Percentiles rank a stretch among this genome's conserved stretches.
Evolutionary conservation across 2,113 vertebrate genomes (phyloP).

Genomic region (Pangasianodon hypophthalmus): DNA sequence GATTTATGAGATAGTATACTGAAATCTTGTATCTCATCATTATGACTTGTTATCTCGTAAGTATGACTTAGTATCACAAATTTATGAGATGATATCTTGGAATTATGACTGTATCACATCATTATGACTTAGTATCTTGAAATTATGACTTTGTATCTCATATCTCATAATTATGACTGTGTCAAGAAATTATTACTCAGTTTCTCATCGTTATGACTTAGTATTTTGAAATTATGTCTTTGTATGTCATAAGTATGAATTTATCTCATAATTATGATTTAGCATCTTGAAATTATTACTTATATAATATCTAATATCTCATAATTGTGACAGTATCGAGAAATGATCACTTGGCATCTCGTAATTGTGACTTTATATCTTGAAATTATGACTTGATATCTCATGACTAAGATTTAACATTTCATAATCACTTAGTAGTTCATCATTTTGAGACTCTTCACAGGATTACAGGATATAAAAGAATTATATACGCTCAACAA

Average conservation of each 20-base stretch:
- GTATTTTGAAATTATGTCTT: background rate
- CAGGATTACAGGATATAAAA: background rate
- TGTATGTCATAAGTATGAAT: background rate
- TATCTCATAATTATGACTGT: background rate
- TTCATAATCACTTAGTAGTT: background rate
- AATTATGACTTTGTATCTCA: background rate
- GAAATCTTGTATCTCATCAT: background rate
- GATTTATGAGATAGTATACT: background rate
- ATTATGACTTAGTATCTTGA: background rate
- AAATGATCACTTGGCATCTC: background rate
- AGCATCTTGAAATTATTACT: background rate
- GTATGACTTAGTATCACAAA: background rate
- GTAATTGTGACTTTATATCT: background rate
- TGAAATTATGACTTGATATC: background rate
- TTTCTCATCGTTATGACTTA: too few species aligned
- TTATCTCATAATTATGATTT: background rate
- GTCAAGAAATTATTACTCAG: too few species aligned
- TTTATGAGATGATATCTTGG: background rate
- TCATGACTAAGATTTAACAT: background rate
- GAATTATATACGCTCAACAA: too few species aligned
- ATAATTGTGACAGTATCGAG: background rate
- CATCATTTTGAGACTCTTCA: background rate
- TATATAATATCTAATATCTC: background rate
- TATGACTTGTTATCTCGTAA: background rate
- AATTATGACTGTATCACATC: background rate